These are phyloP conservation scores for Pyxicephalus adspersus DNA, from an alignment of 2,113 vertebrate genomes.

Conservation along the genomic window DNA sequence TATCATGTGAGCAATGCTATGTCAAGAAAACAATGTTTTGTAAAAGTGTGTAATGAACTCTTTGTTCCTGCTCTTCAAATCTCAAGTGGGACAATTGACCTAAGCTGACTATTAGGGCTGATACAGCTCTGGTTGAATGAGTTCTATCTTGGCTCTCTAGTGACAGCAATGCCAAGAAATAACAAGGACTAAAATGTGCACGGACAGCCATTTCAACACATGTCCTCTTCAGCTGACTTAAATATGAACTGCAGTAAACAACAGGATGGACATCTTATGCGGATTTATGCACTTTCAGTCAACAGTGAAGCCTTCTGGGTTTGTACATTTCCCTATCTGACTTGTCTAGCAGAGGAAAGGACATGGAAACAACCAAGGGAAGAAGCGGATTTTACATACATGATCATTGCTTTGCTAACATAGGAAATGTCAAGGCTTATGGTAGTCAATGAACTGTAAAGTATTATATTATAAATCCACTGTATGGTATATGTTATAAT, in stretches of 20 bases:
- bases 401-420: background rate
- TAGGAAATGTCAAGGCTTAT: background rate
- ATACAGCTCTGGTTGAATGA: constrained; percentile 57
- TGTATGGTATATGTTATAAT: too few species aligned
- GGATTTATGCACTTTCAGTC: constrained; percentile 54
- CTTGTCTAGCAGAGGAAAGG: constrained; percentile 41
- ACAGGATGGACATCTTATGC: constrained; percentile 50
- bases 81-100: constrained; percentile 58
- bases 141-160: constrained; percentile 56
- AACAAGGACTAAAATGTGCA: constrained; percentile 58
- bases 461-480: too few species aligned
- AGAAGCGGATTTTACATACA: constrained; percentile 11
- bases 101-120: constrained; percentile 58
- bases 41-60: constrained; percentile 58
- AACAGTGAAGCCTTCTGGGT: constrained; percentile 48
- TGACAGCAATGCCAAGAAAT: constrained; percentile 56
- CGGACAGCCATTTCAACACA: constrained; percentile 57
- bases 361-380: constrained; percentile 25
- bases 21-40: constrained; percentile 58
- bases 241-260: constrained; percentile 56
- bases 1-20: constrained; percentile 57
- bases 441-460: constrained; percentile 1
- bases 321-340: constrained; percentile 43
- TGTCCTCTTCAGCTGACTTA: constrained; percentile 56
- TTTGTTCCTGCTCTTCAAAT: constrained; percentile 58